Evolutionary conservation across 2,113 vertebrate species (phyloP).

Genomic region (Proteles cristata): DNA sequence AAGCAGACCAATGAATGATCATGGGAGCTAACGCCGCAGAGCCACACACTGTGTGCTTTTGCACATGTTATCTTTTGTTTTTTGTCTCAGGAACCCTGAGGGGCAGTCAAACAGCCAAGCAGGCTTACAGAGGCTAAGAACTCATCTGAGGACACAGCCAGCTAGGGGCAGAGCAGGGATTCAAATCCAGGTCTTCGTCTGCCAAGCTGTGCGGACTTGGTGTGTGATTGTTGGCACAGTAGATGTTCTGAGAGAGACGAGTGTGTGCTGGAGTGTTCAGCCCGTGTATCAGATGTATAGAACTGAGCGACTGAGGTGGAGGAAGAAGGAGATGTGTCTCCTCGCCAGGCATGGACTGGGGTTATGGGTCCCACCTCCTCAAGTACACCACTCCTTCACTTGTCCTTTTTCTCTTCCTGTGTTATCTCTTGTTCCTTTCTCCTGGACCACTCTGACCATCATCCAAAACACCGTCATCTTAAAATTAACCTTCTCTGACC

Average conservation of each 20-base stretch:
- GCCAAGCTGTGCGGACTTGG: not conserved
- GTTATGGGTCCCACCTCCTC: not conserved
- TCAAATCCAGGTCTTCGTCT: not conserved
- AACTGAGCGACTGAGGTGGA: not conserved
- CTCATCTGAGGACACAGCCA: not conserved
- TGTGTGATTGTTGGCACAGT: not conserved
- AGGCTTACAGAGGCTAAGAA: not conserved
- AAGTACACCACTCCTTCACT: not conserved
- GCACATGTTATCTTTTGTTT: not conserved
- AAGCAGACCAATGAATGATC: constrained; percentile 19
- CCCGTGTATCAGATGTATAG: not conserved
- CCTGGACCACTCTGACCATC: not conserved
- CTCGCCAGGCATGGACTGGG: not conserved
- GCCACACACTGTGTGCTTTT: not conserved
- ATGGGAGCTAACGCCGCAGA: not conserved
- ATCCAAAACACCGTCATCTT: not conserved
- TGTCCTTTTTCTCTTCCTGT: not conserved
- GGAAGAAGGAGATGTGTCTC: not conserved
- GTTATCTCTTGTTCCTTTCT: not conserved
- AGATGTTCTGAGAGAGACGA: not conserved
- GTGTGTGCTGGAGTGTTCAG: not conserved
- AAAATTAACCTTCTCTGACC: not conserved
- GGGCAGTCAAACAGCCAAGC: not conserved
- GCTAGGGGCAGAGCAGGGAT: not conserved
- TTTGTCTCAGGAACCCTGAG: not conserved